Conservation (phyloP, 2,113 vertebrate genomes). For the Gymnocephalus cernua region DNA sequence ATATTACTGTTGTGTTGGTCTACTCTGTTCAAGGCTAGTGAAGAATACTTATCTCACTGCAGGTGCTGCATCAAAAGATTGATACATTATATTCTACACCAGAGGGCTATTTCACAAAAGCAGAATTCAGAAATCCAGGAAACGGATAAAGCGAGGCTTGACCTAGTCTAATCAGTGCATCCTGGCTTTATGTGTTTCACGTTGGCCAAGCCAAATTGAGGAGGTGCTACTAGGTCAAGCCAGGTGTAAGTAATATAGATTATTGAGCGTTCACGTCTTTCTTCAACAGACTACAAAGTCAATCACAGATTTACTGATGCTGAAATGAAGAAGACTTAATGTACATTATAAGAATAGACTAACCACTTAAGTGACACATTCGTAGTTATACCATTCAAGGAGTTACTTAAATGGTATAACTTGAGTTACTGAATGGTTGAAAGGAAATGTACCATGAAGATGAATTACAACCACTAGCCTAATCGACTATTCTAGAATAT, state of each 20-base stretch:
- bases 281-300: too few relatives aligned
- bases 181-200: background rate
- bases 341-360: too few relatives aligned
- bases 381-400: too few relatives aligned
- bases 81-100: constrained; percentile 2
- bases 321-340: too few relatives aligned
- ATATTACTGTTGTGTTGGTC: background rate
- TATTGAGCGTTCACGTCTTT: too few relatives aligned
- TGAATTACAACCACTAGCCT: too few relatives aligned
- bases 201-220: background rate
- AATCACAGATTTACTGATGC: too few relatives aligned
- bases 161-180: background rate
- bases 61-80: constrained; percentile 12
- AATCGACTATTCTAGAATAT: too few relatives aligned
- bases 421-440: too few relatives aligned
- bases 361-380: too few relatives aligned
- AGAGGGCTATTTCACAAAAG: background rate
- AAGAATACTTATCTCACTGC: background rate
- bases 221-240: background rate
- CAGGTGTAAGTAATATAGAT: background rate
- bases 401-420: too few relatives aligned
- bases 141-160: background rate
- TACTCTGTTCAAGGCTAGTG: background rate
- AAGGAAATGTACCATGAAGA: too few relatives aligned
- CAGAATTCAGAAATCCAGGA: background rate